These are phyloP conservation scores for Micrasema minimum DNA, from an alignment of 1,140 invertebrate species.

Conservation along the genomic window DNA sequence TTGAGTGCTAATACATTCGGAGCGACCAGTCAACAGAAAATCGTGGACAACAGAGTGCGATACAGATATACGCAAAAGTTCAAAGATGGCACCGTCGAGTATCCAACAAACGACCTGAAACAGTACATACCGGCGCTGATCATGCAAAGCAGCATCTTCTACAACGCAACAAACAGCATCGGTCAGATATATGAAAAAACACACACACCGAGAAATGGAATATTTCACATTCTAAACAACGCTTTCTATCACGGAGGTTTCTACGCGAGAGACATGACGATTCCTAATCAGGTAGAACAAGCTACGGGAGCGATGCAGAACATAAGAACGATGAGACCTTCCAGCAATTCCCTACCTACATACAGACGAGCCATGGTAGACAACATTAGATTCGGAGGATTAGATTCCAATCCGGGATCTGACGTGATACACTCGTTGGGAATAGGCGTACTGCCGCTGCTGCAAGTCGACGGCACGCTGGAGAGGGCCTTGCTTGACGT, in stretches of 20 bases:
- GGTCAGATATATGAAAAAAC: background rate
- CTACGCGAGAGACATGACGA: background rate
- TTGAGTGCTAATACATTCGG: background rate
- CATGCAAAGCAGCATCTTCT: background rate
- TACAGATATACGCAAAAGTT: no score
- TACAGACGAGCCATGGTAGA: background rate
- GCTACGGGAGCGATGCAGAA: background rate
- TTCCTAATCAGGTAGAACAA: background rate
- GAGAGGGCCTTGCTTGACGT: background rate
- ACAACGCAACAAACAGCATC: slow-evolving; percentile 6
- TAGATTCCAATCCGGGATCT: background rate
- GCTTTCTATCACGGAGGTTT: background rate
- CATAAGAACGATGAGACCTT: background rate
- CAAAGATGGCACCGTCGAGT: no score
- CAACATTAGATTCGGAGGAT: background rate
- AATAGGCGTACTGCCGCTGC: background rate
- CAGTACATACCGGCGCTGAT: background rate
- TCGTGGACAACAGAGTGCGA: background rate
- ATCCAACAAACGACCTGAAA: background rate
- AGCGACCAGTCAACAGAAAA: background rate
- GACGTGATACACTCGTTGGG: background rate
- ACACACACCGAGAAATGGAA: background rate
- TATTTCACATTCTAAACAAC: background rate
- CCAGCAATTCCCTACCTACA: background rate
- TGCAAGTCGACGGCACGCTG: background rate